Evolutionary conservation across 2,113 vertebrate genomes (phyloP).

Genomic region (Podarcis muralis): DNA sequence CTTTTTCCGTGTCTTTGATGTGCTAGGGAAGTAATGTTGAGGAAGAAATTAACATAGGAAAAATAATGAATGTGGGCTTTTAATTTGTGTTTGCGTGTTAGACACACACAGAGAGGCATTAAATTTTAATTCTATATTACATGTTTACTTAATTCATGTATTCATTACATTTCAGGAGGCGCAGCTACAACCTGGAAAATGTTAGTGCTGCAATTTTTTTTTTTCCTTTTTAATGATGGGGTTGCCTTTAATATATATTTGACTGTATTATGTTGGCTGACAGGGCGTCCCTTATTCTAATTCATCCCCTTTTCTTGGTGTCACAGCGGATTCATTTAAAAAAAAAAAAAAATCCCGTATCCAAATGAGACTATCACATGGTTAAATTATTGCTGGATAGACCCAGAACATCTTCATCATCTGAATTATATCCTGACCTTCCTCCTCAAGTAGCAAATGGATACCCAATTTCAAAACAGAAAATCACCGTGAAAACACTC

Average conservation of each 20-base stretch:
- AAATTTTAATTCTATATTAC: conserved; percentile 15
- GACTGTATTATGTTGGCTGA: not conserved
- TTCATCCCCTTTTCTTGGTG: not conserved
- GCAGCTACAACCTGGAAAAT: not conserved
- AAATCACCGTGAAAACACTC: no score
- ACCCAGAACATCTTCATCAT: no score
- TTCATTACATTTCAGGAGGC: not conserved
- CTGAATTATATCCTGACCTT: no score
- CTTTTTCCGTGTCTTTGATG: not conserved
- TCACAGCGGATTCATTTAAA: not conserved
- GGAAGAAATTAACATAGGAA: not conserved
- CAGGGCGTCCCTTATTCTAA: not conserved
- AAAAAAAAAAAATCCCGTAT: not conserved
- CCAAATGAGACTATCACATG: not conserved
- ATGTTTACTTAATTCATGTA: not conserved
- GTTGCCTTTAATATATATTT: conserved; percentile 5
- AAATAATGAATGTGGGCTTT: not conserved
- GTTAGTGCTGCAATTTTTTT: not conserved
- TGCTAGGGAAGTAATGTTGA: not conserved
- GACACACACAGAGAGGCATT: not conserved
- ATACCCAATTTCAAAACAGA: no score
- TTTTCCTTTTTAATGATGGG: conserved; percentile 3
- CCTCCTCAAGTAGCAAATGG: no score
- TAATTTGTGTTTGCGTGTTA: not conserved
- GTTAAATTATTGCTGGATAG: not conserved